These are phyloP conservation scores for Caenorhabditis sp. DNA, from an alignment of 2,888 invertebrate species.

Conservation along the genomic window DNA sequence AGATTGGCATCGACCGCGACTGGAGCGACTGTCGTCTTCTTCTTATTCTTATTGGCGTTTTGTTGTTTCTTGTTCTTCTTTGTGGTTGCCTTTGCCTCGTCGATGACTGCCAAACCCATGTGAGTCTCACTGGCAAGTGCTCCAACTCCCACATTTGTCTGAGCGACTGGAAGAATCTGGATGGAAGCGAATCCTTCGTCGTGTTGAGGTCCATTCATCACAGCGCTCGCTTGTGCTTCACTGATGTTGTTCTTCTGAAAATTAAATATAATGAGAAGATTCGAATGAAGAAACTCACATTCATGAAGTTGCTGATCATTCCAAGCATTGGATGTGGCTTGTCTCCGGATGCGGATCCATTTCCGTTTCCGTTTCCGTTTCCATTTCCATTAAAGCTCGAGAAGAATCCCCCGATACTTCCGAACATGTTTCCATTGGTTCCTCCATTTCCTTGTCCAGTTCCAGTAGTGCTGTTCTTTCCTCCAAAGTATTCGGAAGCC, in stretches of 20 bases:
- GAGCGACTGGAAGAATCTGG: slow-evolving; percentile 43
- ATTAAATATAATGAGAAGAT: neutral
- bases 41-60: slow-evolving; percentile 46
- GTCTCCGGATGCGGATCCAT: too few species aligned
- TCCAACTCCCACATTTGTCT: neutral
- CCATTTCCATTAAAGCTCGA: slow-evolving; percentile 21
- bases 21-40: slow-evolving; percentile 38
- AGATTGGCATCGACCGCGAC: slow-evolving; percentile 19
- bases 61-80: slow-evolving; percentile 52
- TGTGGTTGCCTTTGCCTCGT: neutral
- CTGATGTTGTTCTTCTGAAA: slow-evolving; percentile 51
- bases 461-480: slow-evolving; percentile 7
- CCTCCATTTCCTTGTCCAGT: slow-evolving; percentile 12
- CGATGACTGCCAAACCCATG: slow-evolving; percentile 16
- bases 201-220: slow-evolving; percentile 19
- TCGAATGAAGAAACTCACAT: neutral
- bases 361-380: slow-evolving; percentile 29
- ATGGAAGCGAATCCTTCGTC: slow-evolving; percentile 37
- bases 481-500: slow-evolving; percentile 43
- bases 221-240: slow-evolving; percentile 4
- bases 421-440: neutral
- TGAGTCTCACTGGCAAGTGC: slow-evolving; percentile 12
- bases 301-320: slow-evolving; percentile 33
- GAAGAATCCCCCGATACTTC: slow-evolving; percentile 11
- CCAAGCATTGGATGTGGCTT: slow-evolving; percentile 35